Evolutionary conservation across 2,113 vertebrate genomes (phyloP).

Genomic region (Regulus satrapa): DNA sequence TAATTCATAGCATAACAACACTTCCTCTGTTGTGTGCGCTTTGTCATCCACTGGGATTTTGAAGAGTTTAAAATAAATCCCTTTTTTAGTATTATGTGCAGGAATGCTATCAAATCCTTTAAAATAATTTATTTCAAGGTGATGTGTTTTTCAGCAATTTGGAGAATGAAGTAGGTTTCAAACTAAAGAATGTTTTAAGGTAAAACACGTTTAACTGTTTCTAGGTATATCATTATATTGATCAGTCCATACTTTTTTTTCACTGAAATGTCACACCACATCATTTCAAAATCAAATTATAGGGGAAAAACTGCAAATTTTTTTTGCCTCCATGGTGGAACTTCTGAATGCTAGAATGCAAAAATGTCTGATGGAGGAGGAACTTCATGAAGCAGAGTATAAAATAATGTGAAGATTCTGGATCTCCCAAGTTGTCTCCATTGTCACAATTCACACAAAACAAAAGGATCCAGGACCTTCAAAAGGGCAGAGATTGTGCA

Average conservation of each 20-base stretch:
- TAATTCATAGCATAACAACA: not conserved
- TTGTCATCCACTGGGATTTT: not conserved
- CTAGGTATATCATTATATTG: not conserved
- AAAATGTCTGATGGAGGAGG: not conserved
- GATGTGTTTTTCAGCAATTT: not conserved
- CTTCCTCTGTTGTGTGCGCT: not conserved
- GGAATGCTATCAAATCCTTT: not conserved
- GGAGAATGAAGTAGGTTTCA: not conserved
- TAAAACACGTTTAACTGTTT: not conserved
- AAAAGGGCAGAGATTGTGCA: not conserved
- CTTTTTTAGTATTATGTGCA: not conserved
- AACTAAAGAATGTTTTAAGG: not conserved
- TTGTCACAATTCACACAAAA: not conserved
- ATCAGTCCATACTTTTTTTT: too few species aligned
- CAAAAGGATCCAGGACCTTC: not conserved
- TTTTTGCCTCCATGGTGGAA: not conserved
- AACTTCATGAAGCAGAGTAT: not conserved
- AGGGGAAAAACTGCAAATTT: not conserved
- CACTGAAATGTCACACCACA: not conserved
- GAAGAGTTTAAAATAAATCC: not conserved
- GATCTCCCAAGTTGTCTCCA: accelerated
- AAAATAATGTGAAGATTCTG: not conserved
- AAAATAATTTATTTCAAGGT: not conserved
- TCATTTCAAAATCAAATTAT: not conserved
- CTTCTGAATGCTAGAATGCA: not conserved